Conservation (phyloP, 2,888 invertebrate species). For the Apoderus coryli region DNA sequence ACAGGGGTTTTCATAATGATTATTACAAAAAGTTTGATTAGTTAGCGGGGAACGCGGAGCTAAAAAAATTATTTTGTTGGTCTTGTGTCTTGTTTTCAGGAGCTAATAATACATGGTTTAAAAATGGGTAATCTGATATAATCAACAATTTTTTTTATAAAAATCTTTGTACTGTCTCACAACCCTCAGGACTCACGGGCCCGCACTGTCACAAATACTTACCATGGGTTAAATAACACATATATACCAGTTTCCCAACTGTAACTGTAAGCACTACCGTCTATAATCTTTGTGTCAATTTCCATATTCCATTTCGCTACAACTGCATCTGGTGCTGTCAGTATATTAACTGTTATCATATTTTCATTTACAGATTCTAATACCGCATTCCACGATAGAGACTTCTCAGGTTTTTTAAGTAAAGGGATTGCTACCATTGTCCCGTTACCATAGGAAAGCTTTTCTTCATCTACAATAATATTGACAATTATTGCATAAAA, state of each 20-base stretch:
- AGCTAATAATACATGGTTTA: too few relatives aligned
- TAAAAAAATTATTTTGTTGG: too few relatives aligned
- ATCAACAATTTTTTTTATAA: too few relatives aligned
- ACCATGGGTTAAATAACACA: conserved; percentile 21
- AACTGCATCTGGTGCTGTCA: conserved; percentile 54
- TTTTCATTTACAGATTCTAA: conserved; percentile 52
- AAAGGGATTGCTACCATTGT: conserved; percentile 64
- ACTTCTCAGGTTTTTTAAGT: conserved; percentile 44
- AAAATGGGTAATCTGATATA: too few relatives aligned
- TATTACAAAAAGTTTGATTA: too few relatives aligned
- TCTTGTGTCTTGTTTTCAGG: too few relatives aligned
- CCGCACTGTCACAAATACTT: too few relatives aligned
- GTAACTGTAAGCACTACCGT: conserved; percentile 57
- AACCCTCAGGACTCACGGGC: too few relatives aligned
- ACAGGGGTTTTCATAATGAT: neutral
- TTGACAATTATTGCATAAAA: conserved; percentile 3
- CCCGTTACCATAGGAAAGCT: conserved; percentile 66
- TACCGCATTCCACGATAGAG: conserved; percentile 58
- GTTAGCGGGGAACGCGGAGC: too few relatives aligned
- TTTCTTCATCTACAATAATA: conserved; percentile 45
- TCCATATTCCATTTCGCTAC: conserved; percentile 77
- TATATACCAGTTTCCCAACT: conserved; percentile 49
- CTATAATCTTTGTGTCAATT: conserved; percentile 60
- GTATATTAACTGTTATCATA: conserved; percentile 47
- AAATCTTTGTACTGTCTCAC: too few relatives aligned